Percentiles rank a stretch among this genome's conserved stretches.
Evolutionary conservation across 1,140 invertebrate genomes (phyloP).

Genomic region (Stenopsyche tienmushanensis): DNA sequence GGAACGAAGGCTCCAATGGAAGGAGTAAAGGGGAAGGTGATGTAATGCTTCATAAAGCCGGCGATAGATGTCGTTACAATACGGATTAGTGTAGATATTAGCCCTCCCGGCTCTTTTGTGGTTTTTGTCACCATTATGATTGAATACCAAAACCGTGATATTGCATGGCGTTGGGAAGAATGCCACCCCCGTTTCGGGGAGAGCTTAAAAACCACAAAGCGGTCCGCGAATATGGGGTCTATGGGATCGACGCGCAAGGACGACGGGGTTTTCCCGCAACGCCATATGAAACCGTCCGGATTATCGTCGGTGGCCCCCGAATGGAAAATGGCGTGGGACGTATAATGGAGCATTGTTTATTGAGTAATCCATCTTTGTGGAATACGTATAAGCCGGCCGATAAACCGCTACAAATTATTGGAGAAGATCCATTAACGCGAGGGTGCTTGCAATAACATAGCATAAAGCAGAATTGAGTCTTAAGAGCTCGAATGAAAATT

Average conservation of each 20-base stretch:
- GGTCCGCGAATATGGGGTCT: not conserved
- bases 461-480: too few species aligned
- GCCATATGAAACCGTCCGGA: too few species aligned
- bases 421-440: too few species aligned
- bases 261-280: too few species aligned
- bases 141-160: constrained; percentile 38
- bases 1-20: not conserved
- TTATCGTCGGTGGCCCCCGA: too few species aligned
- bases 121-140: constrained; percentile 41
- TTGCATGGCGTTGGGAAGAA: constrained; percentile 8
- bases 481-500: too few species aligned
- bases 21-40: constrained; percentile 17
- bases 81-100: constrained; percentile 41
- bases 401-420: too few species aligned
- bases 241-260: not conserved
- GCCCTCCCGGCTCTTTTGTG: constrained; percentile 32
- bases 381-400: too few species aligned
- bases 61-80: constrained; percentile 41
- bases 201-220: constrained; percentile 12
- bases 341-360: not conserved
- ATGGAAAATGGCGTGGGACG: not conserved
- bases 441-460: too few species aligned
- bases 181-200: constrained; percentile 5
- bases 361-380: not conserved
- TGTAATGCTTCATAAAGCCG: constrained; percentile 40